These are phyloP conservation scores for Tribolium freemani DNA, from an alignment of 2,888 invertebrate genomes.

Conservation along the genomic window DNA sequence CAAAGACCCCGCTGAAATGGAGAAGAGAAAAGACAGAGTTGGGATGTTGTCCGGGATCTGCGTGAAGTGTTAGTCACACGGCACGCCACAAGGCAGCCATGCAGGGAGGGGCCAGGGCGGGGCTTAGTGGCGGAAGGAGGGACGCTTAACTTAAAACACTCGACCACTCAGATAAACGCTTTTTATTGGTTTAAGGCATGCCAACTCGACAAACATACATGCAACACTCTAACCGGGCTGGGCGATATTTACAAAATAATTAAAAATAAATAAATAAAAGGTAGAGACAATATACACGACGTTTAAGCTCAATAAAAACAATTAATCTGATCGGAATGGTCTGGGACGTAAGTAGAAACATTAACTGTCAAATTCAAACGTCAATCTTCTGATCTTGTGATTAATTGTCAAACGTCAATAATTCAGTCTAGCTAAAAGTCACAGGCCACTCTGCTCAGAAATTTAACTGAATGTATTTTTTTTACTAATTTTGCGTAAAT, in stretches of 20 bases:
- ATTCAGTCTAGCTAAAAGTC: too few species aligned
- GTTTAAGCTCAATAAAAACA: too few species aligned
- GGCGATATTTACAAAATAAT: constrained; percentile 12
- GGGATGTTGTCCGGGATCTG: constrained; percentile 68
- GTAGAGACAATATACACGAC: too few species aligned
- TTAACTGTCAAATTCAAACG: too few species aligned
- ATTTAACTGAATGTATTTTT: too few species aligned
- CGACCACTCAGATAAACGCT: constrained; percentile 36
- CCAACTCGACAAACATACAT: constrained; percentile 46
- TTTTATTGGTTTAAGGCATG: constrained; percentile 48
- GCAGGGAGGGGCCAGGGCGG: constrained; percentile 60
- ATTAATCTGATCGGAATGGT: too few species aligned
- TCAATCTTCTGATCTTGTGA: too few species aligned
- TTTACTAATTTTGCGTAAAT: too few species aligned
- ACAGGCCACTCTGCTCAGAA: too few species aligned
- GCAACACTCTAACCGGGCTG: constrained; percentile 10
- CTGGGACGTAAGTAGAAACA: too few species aligned
- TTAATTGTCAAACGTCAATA: too few species aligned
- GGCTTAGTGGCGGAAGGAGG: constrained; percentile 34
- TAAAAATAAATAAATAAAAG: neutral
- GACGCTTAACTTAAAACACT: constrained; percentile 39
- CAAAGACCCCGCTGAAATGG: constrained; percentile 85
- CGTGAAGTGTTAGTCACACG: constrained; percentile 68
- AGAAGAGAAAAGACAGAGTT: constrained; percentile 70
- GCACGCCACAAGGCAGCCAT: constrained; percentile 69